Evolutionary conservation across 1,140 invertebrate species (phyloP).

Genomic region (Drosophila kurseongensis): DNA sequence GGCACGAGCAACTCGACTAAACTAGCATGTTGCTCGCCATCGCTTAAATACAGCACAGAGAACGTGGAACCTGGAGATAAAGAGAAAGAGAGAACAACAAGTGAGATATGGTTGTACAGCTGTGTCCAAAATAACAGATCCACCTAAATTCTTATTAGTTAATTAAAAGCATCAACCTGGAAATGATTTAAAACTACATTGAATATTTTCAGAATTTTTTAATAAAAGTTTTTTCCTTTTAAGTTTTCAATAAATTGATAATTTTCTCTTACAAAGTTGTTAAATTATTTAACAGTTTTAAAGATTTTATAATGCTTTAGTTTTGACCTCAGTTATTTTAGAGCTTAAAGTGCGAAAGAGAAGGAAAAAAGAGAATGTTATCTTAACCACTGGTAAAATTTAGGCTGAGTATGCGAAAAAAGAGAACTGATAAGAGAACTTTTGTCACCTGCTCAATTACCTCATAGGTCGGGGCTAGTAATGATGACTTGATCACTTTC

Average conservation of each 20-base stretch:
- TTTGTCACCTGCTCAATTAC: neutral
- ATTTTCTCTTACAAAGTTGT: neutral
- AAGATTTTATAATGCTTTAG: neutral
- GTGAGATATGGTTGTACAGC: conserved; percentile 1
- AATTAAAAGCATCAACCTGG: too few relatives aligned
- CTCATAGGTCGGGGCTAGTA: conserved; percentile 12
- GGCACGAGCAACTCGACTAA: conserved; percentile 23
- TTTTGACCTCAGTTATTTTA: conserved; percentile 1
- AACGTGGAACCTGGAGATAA: conserved; percentile 3
- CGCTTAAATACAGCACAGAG: conserved; percentile 23
- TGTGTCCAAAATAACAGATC: neutral
- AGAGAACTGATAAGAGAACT: conserved; percentile 2
- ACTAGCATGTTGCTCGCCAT: neutral
- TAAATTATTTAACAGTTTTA: neutral
- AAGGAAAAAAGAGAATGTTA: neutral
- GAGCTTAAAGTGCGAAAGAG: conserved; percentile 5
- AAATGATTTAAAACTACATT: too few relatives aligned
- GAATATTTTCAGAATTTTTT: too few relatives aligned
- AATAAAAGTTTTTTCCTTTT: too few relatives aligned
- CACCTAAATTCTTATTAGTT: too few relatives aligned
- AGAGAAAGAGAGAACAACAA: neutral
- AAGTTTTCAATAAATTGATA: neutral
- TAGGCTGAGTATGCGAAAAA: neutral
- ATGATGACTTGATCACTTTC: conserved; percentile 30
- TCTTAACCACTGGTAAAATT: neutral